A percentile compares a stretch with the other conserved stretches of the same genome.
These are phyloP conservation scores for Tipula lateralis DNA, from an alignment of 2,888 invertebrate species.

Conservation along the genomic window DNA sequence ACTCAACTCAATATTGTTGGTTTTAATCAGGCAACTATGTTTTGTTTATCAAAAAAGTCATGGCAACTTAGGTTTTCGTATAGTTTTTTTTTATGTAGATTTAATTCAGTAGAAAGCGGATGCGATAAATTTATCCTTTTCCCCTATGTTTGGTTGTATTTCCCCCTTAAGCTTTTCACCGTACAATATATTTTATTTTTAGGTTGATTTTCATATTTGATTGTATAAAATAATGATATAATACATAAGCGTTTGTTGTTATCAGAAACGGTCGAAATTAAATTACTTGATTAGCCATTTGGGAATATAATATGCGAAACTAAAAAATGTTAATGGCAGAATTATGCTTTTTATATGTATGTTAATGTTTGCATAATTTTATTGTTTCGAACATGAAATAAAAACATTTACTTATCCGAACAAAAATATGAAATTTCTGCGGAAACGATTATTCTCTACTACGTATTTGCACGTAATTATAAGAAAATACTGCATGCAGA, in stretches of 20 bases:
- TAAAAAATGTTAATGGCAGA: neutral
- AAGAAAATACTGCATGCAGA: neutral
- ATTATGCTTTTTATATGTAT: neutral
- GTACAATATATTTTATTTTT: too few relatives aligned
- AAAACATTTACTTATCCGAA: too few relatives aligned
- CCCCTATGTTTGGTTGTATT: neutral
- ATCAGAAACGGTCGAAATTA: neutral
- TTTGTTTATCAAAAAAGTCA: neutral
- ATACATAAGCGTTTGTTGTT: too few relatives aligned
- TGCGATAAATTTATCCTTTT: neutral
- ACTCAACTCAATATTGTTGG: neutral
- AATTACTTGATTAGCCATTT: neutral
- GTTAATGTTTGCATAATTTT: too few relatives aligned
- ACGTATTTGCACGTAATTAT: neutral
- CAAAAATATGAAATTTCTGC: too few relatives aligned
- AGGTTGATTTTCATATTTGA: neutral
- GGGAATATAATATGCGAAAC: neutral
- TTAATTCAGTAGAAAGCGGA: neutral
- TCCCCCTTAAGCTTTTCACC: neutral
- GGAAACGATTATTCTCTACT: neutral
- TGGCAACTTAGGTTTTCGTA: neutral
- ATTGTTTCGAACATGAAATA: too few relatives aligned
- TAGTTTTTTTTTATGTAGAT: neutral
- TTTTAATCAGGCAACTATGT: neutral
- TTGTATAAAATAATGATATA: too few relatives aligned